Evolutionary conservation across 2,888 invertebrate species (phyloP).

Genomic region (Mythimna impura): DNA sequence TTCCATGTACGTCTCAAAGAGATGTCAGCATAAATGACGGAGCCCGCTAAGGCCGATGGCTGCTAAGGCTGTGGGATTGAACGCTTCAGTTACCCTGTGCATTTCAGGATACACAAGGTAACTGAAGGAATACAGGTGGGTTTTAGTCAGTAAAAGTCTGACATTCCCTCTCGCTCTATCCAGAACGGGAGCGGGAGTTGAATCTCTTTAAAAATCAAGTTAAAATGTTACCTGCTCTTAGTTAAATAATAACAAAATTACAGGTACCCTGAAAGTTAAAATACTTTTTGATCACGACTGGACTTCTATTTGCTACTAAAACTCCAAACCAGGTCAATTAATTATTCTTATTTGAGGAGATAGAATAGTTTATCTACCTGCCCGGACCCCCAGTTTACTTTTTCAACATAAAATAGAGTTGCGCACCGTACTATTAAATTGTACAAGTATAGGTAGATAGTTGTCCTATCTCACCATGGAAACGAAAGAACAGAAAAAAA

Average conservation of each 20-base stretch:
- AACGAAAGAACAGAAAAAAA: too few species aligned
- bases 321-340: conserved; percentile 30
- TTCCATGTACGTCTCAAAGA: too few species aligned
- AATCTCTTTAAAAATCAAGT: not conserved
- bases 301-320: not conserved
- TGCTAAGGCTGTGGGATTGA: too few species aligned
- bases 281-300: conserved; percentile 14
- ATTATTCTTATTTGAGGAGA: conserved; percentile 41
- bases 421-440: conserved; percentile 13
- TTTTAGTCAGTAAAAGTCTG: too few species aligned
- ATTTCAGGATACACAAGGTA: too few species aligned
- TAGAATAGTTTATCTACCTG: conserved; percentile 29
- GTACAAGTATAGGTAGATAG: not conserved
- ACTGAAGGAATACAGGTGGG: too few species aligned
- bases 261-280: not conserved
- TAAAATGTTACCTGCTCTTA: not conserved
- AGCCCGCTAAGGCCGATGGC: too few species aligned
- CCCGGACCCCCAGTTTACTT: conserved; percentile 41
- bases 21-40: too few species aligned
- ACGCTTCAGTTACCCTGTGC: too few species aligned
- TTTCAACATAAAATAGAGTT: conserved; percentile 30
- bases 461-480: too few species aligned
- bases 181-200: too few species aligned
- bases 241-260: conserved; percentile 7
- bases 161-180: too few species aligned